A percentile compares a stretch with the other conserved stretches of the same genome.
Conservation (phyloP, 2,113 vertebrate species). For the Microcebus tavaratra region DNA sequence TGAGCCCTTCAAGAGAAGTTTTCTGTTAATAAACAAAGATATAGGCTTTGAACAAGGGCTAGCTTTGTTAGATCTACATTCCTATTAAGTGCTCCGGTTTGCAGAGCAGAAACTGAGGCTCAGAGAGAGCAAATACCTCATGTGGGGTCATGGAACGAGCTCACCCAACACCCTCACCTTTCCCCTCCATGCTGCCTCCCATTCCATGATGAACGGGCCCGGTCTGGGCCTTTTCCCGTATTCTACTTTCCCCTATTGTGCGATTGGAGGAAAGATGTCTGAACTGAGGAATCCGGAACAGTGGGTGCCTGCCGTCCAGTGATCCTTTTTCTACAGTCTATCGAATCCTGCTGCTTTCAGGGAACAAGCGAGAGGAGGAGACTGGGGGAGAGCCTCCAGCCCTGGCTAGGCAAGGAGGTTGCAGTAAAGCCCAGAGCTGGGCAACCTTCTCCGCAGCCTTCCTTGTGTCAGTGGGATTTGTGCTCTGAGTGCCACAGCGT, state of each 20-base stretch:
- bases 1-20: background rate
- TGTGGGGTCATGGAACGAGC: background rate
- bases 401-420: no score
- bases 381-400: accelerated
- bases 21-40: background rate
- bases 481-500: no score
- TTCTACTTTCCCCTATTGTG: background rate
- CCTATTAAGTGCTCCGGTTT: background rate
- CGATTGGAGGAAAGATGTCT: background rate
- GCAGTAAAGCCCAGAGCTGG: background rate
- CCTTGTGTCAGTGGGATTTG: background rate
- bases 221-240: background rate
- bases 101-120: background rate
- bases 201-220: no score
- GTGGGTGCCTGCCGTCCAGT: background rate
- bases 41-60: background rate
- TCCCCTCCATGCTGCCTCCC: no score
- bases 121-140: background rate
- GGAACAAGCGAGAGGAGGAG: background rate
- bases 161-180: background rate
- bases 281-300: background rate
- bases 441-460: accelerated
- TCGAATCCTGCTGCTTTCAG: background rate
- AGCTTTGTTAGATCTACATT: background rate
- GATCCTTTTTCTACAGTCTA: background rate